Evolutionary conservation across 2,797 vertebrate species (phyloP), one percentile per base, ranked within the genome.

Genomic region (Acomys russatus): DNA sequence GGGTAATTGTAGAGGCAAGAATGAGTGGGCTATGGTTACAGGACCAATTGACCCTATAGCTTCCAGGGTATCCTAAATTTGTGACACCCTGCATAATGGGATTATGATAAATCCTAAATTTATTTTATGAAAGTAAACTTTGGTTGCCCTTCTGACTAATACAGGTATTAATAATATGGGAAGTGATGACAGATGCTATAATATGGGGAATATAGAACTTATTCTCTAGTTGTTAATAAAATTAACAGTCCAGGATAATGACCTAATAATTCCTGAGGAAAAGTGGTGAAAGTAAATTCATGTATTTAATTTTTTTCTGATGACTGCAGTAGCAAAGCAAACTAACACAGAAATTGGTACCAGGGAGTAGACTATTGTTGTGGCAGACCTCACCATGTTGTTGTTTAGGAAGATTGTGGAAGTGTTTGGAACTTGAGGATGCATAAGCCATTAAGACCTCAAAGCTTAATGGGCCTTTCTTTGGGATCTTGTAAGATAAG

Each of bases 1-100:
- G 8, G 6, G 9, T 9, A 11, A 7, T 1, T 9, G 3, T 12
- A 49, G 9, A 22, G 0, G 2, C n/a, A 18, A 59, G 14, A 6
- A 63, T 15, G 23, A 76, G 30, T 15, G 49, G 10, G 2, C 22
- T 90, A 1, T 38, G 14, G 38, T 70, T 83, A 33, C 6, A 77
- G 44, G 33, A 82, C 38, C 51, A 8, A 22, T 9, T 74, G 4
- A n/a, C 33, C 17, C 20, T 82, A 76, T 0, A 76, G 25, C 18
- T 82, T 90, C 11, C 9, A 38, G 71, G 44, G 14, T 93, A 14
- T 44, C 20, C 70, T 90, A 22, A 71, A 44, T 82, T 87, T 91
- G 20, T 22, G 14, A 22, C 92, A 77, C 4, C 8, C 76, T 84
- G 1, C 15, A 51, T 38, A 73, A 71, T 54, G 2, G 20, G 15